Base-by-base conservation (phyloP, 2,113 vertebrate species). In the Melanotaenia duboulayi region DNA sequence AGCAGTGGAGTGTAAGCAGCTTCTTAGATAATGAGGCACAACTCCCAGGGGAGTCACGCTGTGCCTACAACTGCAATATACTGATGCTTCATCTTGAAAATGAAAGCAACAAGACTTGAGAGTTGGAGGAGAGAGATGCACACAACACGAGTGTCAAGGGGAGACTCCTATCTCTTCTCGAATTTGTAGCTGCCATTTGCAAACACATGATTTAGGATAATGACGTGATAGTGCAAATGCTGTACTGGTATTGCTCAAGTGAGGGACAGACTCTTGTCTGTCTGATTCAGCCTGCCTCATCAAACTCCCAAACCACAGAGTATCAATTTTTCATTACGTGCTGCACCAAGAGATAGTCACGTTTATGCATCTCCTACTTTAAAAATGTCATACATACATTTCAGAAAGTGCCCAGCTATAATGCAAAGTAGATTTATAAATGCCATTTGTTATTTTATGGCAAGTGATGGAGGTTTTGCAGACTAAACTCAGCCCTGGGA, bases 21-120 rank as follows among this genome's bases (percentile, higher is more conserved):
- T 89, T 90, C 89, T 84, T 80, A 85, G 84, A 90, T 92, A 92
- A 93, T 90, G 91, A 92, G 90, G 75, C 85, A 68, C 74, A 42
- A 71, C 72, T 77, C 83, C 77, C 79, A 19, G 4, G 72, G 67
- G 83, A 85, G 72, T 80, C 77, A 68, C 78, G 84, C 81, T 78
- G 73, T 79, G 76, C 66, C 71, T 71, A 61, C 78, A 80, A 81
- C 86, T 87, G 71, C 75, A 81, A 81, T 83, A 82, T 40, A 76
- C 52, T 42, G 73, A 59, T 69, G 79, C 65, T 76, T 80, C 74
- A 68, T 82, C 58, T 78, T 67, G 71, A 64, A 88, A 89, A 84
- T 81, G 83, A 83, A 86, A 84, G 81, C 62, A 66, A 76, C 76
- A 51, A 78, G 56, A 67, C 75, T 5, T 25, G 72, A 85, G 81